Conservation (phyloP, 2,113 vertebrate species). For the Marcusenius ussheri region DNA sequence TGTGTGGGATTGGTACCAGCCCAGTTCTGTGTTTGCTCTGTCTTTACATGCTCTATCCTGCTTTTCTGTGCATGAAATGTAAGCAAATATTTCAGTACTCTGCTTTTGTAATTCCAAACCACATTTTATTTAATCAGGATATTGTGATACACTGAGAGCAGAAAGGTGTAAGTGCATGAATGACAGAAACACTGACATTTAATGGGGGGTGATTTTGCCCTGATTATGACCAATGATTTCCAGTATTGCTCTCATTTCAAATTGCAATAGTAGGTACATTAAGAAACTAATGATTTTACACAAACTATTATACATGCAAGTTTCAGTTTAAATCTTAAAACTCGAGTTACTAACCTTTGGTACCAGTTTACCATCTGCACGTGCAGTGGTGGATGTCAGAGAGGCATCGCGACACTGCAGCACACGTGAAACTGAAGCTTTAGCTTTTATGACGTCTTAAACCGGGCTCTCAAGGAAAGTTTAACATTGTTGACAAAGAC, state of each 20-base stretch:
- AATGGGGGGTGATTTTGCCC: background rate
- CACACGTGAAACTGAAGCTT: background rate
- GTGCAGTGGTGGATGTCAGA: background rate
- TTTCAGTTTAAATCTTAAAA: background rate
- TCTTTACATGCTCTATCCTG: background rate
- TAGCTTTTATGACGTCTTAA: background rate
- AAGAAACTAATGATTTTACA: background rate
- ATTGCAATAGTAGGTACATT: background rate
- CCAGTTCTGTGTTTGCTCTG: background rate
- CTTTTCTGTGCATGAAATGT: background rate
- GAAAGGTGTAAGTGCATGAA: background rate
- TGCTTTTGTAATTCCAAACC: background rate
- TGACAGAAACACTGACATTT: background rate
- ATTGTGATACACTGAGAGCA: background rate
- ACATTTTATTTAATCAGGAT: slow-evolving; percentile 8
- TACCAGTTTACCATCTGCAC: background rate
- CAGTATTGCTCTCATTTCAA: background rate
- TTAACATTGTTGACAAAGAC: background rate
- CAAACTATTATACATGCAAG: background rate
- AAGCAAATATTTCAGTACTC: background rate
- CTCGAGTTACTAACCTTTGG: background rate
- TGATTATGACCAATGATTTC: background rate
- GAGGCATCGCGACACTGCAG: background rate
- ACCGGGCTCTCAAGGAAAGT: background rate
- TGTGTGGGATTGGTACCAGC: background rate